These are phyloP conservation scores for Rhodinocichla rosea DNA, from an alignment of 2,113 vertebrate genomes.

Conservation along the genomic window DNA sequence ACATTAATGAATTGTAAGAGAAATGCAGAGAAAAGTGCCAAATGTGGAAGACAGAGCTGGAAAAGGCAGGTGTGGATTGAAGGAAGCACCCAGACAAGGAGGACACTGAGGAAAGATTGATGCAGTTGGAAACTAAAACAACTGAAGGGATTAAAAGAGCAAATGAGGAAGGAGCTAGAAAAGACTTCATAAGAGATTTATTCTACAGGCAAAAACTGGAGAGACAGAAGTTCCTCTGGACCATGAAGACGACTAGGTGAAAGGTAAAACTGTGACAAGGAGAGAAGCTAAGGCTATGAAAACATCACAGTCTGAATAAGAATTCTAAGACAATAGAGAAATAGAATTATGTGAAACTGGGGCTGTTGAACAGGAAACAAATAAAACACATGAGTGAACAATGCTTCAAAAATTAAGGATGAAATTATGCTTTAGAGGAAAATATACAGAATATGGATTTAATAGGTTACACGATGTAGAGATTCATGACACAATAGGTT, in stretches of 20 bases:
- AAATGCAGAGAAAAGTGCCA: not conserved
- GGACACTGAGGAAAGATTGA: not conserved
- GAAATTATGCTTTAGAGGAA: not conserved
- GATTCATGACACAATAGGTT: not conserved
- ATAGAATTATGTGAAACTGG: not conserved
- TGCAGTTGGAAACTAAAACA: not conserved
- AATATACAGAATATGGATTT: not conserved
- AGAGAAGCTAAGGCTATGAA: not conserved
- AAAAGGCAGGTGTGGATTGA: not conserved
- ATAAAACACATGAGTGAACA: not conserved
- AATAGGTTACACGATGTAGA: not conserved
- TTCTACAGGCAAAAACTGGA: not conserved
- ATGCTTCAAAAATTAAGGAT: not conserved
- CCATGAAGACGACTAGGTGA: not conserved
- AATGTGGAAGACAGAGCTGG: not conserved
- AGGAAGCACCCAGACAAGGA: not conserved
- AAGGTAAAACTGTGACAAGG: not conserved
- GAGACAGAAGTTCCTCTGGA: not conserved
- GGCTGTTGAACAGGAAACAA: not conserved
- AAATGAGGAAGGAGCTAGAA: not conserved
- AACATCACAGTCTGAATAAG: not conserved
- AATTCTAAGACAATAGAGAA: not conserved
- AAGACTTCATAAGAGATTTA: not conserved
- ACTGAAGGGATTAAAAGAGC: not conserved
- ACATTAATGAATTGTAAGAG: not conserved